A percentile compares a stretch with the other conserved stretches of the same genome.
Evolutionary conservation across 2,113 vertebrate genomes (phyloP).

Genomic region (Copsychus sechellarum): DNA sequence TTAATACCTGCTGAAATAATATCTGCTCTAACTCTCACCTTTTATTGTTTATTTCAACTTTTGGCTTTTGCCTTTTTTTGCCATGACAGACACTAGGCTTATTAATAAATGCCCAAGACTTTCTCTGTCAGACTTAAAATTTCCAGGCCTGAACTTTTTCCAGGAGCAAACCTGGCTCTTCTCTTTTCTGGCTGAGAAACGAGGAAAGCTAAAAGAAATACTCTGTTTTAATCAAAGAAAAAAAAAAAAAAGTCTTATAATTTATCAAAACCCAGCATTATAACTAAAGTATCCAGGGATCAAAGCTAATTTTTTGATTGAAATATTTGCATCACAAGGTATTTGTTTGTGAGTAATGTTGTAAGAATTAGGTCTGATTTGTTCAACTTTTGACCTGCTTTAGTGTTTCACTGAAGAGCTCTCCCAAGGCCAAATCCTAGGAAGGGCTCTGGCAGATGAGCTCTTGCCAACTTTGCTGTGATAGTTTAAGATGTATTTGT

Average conservation of each 20-base stretch:
- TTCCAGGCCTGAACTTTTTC: constrained; percentile 1
- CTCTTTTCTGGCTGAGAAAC: not conserved
- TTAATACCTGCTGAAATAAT: not conserved
- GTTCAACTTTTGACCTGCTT: not conserved
- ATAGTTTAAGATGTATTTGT: not conserved
- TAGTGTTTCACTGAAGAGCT: not conserved
- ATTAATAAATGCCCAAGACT: not conserved
- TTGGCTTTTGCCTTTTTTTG: not conserved
- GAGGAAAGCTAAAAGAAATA: not conserved
- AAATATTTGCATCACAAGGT: not conserved
- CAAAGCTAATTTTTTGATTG: not conserved
- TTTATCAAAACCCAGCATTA: not conserved
- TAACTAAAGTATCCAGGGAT: not conserved
- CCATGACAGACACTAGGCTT: not conserved
- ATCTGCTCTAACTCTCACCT: not conserved
- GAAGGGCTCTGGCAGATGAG: not conserved
- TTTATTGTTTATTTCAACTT: not conserved
- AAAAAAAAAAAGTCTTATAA: not conserved
- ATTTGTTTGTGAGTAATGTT: not conserved
- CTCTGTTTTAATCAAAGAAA: not conserved
- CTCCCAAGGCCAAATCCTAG: not conserved
- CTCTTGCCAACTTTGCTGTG: not conserved
- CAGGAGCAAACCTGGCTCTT: not conserved
- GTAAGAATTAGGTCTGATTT: not conserved
- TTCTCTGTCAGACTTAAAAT: not conserved